Conservation (phyloP, 1,140 invertebrate species). For the Trichonephila clavata region DNA sequence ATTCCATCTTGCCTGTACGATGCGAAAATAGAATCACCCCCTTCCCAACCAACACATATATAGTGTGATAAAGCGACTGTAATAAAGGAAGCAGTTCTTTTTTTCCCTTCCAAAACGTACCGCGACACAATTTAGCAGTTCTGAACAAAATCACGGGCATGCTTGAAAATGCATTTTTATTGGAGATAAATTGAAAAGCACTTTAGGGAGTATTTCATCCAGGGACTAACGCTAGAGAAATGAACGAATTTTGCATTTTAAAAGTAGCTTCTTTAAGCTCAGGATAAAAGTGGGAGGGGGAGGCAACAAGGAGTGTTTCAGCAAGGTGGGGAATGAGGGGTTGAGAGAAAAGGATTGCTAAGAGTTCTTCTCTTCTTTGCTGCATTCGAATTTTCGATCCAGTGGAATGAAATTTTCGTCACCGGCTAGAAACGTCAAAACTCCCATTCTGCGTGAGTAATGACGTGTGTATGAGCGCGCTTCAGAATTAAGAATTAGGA, state of each 20-base stretch:
- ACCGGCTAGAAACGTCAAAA: conserved; percentile 15
- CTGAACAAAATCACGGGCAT: conserved; percentile 2
- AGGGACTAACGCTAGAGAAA: not conserved
- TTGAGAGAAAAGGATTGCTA: not conserved
- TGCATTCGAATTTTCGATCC: conserved; percentile 30
- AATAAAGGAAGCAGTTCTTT: not conserved
- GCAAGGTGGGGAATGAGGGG: not conserved
- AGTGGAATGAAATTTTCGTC: conserved; percentile 24
- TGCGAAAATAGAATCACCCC: not conserved
- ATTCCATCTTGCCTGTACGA: not conserved
- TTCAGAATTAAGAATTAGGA: conserved; percentile 16
- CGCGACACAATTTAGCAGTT: conserved; percentile 5
- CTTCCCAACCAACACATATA: not conserved
- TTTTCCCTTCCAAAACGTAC: not conserved
- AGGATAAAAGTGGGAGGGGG: not conserved
- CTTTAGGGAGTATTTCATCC: not conserved
- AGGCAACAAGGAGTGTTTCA: not conserved
- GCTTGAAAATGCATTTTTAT: conserved; percentile 38
- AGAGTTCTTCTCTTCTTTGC: not conserved
- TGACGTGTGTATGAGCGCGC: not conserved
- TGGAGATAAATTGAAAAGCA: conserved; percentile 53
- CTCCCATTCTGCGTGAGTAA: not conserved
- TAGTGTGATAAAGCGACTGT: not conserved
- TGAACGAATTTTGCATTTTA: conserved; percentile 10
- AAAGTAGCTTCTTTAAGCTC: not conserved